Evolutionary conservation across 2,113 vertebrate genomes (phyloP), one percentile per base, ranked within the genome.

Genomic region (Dicentrarchus labrax): DNA sequence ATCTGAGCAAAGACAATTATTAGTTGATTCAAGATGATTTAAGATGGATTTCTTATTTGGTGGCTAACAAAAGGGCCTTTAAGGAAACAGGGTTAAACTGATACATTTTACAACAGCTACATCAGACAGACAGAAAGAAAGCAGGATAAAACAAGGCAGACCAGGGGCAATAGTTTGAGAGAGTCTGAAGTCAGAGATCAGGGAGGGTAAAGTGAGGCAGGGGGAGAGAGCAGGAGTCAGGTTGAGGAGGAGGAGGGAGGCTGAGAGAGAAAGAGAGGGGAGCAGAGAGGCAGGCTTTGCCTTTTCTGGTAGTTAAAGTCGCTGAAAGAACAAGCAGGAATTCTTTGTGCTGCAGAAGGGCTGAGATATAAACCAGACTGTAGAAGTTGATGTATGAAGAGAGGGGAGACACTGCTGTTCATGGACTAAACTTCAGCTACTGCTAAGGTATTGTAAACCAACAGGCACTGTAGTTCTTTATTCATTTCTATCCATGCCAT

Each of bases 251-350:
- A 89, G 87, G 86, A 89, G 83, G 84, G 86, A 87, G 86, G 64
- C 57, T 78, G 65, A 80, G 83, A 39, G 72, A 86, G 77, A 84
- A 66, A 67, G 60, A 56, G 67, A 70, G 80, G 57, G 68, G 84
- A 89, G 66, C 73, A 56, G 48, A 86, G 86, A 90, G 85, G 91
- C 79, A 94, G 91, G 86, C 91, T 89, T 95, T 95, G 86, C 94
- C 94, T 95, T 95, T 95, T 95, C 94, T 96, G 95, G 94, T 94
- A 95, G 94, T 95, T 90, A 39, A 89, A 90, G 84, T 76, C 17
- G 73, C 76, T 86, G 87, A 76, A 86, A 83, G 85, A 80, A 87
- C 73, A 73, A 91, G 79, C 75, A 92, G 88, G 88, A 94, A 94
- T 94, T 89, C 83, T 89, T 82, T 74, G 84, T 80, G 88, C 76